Conservation (phyloP, 2,888 invertebrate species). For the Cerceris rybyensis region DNA sequence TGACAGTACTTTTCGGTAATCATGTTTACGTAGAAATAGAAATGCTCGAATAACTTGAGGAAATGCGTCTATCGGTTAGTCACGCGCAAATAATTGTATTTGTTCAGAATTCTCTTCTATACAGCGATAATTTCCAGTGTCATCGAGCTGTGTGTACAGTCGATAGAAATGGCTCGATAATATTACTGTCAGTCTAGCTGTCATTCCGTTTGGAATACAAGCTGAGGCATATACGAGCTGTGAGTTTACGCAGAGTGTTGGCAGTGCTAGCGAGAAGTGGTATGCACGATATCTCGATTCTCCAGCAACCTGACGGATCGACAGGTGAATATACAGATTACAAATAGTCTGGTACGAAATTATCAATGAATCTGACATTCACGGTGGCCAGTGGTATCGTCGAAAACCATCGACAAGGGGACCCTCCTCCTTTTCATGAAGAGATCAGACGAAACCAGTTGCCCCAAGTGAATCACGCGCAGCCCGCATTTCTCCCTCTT, state of each 20-base stretch:
- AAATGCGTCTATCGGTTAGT: neutral
- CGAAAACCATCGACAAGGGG: slow-evolving; percentile 55
- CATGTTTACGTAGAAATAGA: too few species aligned
- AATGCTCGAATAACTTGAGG: neutral
- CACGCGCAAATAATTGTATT: slow-evolving; percentile 24
- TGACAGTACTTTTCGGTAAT: too few species aligned
- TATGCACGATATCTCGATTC: slow-evolving; percentile 65
- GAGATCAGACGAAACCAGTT: slow-evolving; percentile 62
- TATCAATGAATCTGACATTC: slow-evolving; percentile 68
- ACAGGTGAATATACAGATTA: slow-evolving; percentile 68
- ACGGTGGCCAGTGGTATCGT: slow-evolving; percentile 64
- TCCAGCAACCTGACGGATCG: slow-evolving; percentile 58
- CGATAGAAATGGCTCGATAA: slow-evolving; percentile 37
- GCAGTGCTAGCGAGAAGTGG: slow-evolving; percentile 61
- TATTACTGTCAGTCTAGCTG: slow-evolving; percentile 56
- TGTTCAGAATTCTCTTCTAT: slow-evolving; percentile 1
- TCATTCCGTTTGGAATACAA: slow-evolving; percentile 23
- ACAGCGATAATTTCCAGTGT: slow-evolving; percentile 39
- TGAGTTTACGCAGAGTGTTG: slow-evolving; percentile 53
- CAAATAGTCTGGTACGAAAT: slow-evolving; percentile 67
- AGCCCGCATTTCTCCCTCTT: slow-evolving; percentile 18
- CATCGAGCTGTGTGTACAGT: slow-evolving; percentile 22
- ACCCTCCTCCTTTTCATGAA: slow-evolving; percentile 54
- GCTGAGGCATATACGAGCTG: neutral
- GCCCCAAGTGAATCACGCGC: slow-evolving; percentile 53